A percentile compares a stretch with the other conserved stretches of the same genome.
Evolutionary conservation across 2,888 invertebrate species (phyloP).

Genomic region (Lochmaea crataegi): DNA sequence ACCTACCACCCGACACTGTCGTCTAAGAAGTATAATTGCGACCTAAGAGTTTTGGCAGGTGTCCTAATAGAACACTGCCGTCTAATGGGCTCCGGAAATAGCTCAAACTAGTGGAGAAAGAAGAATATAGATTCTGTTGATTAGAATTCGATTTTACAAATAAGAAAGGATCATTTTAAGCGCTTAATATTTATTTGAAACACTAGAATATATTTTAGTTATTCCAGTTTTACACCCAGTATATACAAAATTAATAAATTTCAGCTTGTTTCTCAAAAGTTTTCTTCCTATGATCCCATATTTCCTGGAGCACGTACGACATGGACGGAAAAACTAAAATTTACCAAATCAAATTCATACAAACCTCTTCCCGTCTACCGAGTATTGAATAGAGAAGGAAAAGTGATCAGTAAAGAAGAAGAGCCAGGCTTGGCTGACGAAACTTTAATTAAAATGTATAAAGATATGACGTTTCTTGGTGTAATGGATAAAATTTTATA

Average conservation of each 20-base stretch:
- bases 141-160: no score
- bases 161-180: no score
- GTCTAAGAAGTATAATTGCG: no score
- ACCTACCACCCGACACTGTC: no score
- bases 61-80: no score
- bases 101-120: no score
- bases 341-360: conserved; percentile 69
- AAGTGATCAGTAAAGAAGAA: conserved; percentile 68
- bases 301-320: conserved; percentile 74
- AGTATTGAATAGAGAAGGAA: conserved; percentile 83
- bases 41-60: no score
- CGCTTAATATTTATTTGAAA: neutral
- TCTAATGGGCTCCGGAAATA: no score
- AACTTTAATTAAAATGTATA: conserved; percentile 89
- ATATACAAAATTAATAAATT: neutral
- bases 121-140: no score
- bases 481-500: conserved; percentile 98
- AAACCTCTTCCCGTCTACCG: conserved; percentile 77
- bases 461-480: conserved; percentile 88
- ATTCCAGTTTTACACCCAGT: neutral
- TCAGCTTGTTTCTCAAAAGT: conserved; percentile 17
- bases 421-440: conserved; percentile 78
- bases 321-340: conserved; percentile 73
- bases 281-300: conserved; percentile 61
- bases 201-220: neutral